Conservation (phyloP, 2,797 vertebrate species). For the Melanotaenia pygmaea region DNA sequence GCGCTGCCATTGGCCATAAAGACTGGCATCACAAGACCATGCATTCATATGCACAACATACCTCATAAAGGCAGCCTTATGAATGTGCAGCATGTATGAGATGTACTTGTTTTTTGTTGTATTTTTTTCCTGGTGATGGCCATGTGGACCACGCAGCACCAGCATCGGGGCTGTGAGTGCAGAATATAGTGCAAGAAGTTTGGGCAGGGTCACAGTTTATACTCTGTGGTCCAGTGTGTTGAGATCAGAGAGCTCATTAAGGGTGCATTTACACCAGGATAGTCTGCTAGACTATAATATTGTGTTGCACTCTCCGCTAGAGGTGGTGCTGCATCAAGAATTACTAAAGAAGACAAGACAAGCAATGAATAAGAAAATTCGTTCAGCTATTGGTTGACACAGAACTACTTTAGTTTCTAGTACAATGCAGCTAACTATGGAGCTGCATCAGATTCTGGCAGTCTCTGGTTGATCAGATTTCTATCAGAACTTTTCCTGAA, state of each 20-base stretch:
- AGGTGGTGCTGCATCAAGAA: no score
- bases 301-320: no score
- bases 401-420: no score
- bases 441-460: no score
- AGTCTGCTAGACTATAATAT: no score
- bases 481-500: no score
- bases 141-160: conserved; percentile 37
- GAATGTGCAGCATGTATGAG: conserved; percentile 56
- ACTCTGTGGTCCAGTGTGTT: conserved; percentile 8
- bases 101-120: conserved; percentile 5
- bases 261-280: background rate
- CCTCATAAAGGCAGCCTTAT: conserved; percentile 76
- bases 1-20: conserved; percentile 76
- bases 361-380: no score
- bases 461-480: no score
- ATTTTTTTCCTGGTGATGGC: conserved; percentile 52
- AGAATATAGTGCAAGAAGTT: conserved; percentile 37
- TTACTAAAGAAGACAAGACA: no score
- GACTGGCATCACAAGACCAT: conserved; percentile 71
- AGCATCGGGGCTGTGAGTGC: conserved; percentile 1
- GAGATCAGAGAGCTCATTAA: conserved; percentile 4
- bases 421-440: no score
- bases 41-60: conserved; percentile 72
- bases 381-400: no score
- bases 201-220: conserved; percentile 25